Evolutionary conservation across 2,113 vertebrate species (phyloP), one percentile per base, ranked within the genome.

Genomic region (Sminthopsis crassicaudata): DNA sequence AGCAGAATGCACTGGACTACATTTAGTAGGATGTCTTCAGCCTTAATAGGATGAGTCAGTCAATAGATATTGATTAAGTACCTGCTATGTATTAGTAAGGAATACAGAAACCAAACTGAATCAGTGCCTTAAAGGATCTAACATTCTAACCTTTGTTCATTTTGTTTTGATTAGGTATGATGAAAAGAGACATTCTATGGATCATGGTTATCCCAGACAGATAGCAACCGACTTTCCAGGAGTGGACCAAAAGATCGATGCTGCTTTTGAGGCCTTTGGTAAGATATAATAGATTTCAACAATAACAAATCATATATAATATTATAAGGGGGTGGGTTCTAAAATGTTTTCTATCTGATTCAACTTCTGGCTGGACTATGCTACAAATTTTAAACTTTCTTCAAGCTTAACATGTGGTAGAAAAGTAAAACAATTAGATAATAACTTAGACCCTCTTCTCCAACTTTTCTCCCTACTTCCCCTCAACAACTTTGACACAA

Each of bases 191-290:
- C 97, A 96, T 16, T 97, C 97, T 30, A 99, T 99, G 99, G 99
- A 99, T 27, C 97, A 92, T 0, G 99, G 98, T 46, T 99, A 98
- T 97, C 99, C 99, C 51, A 99, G 98, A 97, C 93, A 96, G 57
- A 99, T 97, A 95, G 97, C 92, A 0, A 4, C 97, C 0, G 98
- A 99, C 97, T 99, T 99, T 91, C 99, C 99, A 55, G 99, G 99
- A 91, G 98, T 99, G 90, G 98, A 93, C 48, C 97, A 99, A 0
- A 99, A 98, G 46, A 90, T 99, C 4, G 99, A 99, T 16, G 99
- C 99, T 84, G 99, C 97, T 92, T 98, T 98, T 94, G 98, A 99
- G 97, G 96, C 98, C 12, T 98, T 99, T 93, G 99, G 99, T 99
- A 99, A 97, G 96, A 55, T n/a, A 0, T 96, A 90, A 91, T 1